A percentile compares a stretch with the other conserved stretches of the same genome.
phyloP scores from a whole-genome alignment of 30 jellyfish, hydroid and myxozoan species.

The Hydractinia echinata region DNA sequence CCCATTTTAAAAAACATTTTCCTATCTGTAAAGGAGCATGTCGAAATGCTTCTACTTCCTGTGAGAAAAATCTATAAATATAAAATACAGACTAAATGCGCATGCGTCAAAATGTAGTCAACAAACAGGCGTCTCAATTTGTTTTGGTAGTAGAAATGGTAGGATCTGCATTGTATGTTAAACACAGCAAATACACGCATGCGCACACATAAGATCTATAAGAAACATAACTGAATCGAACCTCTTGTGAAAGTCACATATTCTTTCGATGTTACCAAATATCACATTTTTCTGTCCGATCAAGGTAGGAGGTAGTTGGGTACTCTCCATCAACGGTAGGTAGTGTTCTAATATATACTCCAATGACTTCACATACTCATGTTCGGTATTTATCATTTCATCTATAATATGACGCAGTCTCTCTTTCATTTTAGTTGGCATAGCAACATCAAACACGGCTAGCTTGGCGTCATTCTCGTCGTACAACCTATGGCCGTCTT shows the following conservation, averaged over 20 bases:
- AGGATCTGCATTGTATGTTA: neutral
- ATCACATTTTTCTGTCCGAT: conserved; percentile 83
- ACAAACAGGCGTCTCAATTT: neutral
- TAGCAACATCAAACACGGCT: conserved; percentile 83
- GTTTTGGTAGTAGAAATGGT: neutral
- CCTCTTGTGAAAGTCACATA: conserved; percentile 92
- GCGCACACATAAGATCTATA: neutral
- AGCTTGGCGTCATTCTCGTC: conserved; percentile 77
- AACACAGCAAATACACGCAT: neutral
- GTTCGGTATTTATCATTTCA: conserved; percentile 81
- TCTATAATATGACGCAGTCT: conserved; percentile 70
- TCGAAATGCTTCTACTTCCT: conserved; percentile 78
- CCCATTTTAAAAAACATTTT: conserved; percentile 95
- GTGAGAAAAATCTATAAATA: conserved; percentile 74
- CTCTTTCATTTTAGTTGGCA: conserved; percentile 76
- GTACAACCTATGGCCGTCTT: conserved; percentile 35
- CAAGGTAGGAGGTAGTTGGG: conserved; percentile 79
- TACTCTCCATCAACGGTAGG: conserved; percentile 84
- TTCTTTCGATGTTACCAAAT: conserved; percentile 91
- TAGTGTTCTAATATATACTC: conserved; percentile 79
- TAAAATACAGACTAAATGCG: neutral
- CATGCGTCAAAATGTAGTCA: neutral
- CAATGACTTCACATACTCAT: conserved; percentile 74
- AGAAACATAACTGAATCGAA: neutral
- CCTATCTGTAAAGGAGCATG: conserved; percentile 95